Evolutionary conservation across 92 coral and sea anemone species (phyloP).

Genomic region (Porites rus): DNA sequence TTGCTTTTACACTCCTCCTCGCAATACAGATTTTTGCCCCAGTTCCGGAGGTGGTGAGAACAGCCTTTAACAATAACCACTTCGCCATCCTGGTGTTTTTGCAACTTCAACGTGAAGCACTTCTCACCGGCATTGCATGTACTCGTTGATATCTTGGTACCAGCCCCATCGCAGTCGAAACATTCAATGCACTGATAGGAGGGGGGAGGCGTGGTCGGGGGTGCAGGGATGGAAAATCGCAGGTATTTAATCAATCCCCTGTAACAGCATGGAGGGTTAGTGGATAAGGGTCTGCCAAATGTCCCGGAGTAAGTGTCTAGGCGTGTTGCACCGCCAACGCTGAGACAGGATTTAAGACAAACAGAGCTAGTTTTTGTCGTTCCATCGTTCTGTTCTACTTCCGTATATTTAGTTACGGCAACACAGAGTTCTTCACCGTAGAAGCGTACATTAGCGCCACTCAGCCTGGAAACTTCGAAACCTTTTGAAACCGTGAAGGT

Average conservation of each 20-base stretch:
- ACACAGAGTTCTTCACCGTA: conserved; percentile 58
- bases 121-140: conserved; percentile 55
- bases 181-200: conserved; percentile 33
- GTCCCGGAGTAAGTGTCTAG: conserved; percentile 48
- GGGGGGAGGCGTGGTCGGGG: conserved; percentile 64
- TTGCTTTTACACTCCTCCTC: conserved; percentile 59
- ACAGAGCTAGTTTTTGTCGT: conserved; percentile 14
- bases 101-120: conserved; percentile 58
- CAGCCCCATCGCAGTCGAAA: conserved; percentile 43
- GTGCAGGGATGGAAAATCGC: conserved; percentile 57
- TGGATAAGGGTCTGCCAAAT: conserved; percentile 37
- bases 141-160: not conserved
- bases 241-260: conserved; percentile 30
- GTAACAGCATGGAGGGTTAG: conserved; percentile 51
- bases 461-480: conserved; percentile 27
- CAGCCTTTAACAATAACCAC: conserved; percentile 61
- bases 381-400: conserved; percentile 32
- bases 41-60: conserved; percentile 48
- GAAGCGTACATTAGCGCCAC: conserved; percentile 50
- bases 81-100: conserved; percentile 25
- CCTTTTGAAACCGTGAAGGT: conserved; percentile 32
- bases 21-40: conserved; percentile 59
- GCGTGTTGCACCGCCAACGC: conserved; percentile 34
- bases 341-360: conserved; percentile 47
- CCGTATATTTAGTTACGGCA: conserved; percentile 46